Evolutionary conservation across 2,888 invertebrate genomes (phyloP).

Genomic region (Carabus problematicus): DNA sequence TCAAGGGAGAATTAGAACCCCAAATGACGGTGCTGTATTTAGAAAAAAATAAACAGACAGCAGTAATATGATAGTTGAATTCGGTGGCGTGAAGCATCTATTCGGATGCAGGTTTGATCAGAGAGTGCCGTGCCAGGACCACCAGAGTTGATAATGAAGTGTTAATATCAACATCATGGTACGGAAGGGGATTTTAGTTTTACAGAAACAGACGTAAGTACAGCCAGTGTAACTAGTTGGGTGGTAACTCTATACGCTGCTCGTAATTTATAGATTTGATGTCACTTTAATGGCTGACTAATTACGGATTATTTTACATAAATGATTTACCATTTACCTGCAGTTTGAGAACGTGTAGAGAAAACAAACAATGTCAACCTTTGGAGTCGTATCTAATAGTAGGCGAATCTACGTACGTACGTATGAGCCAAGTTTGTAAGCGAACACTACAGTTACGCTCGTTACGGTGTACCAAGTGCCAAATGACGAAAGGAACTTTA

Average conservation of each 20-base stretch:
- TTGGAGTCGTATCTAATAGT: slow-evolving; percentile 1
- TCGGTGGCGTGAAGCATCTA: slow-evolving; percentile 5
- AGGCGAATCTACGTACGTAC: background rate
- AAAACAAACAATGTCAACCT: background rate
- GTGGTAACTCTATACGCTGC: slow-evolving; percentile 27
- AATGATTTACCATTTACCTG: slow-evolving; percentile 22
- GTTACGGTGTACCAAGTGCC: slow-evolving; percentile 24
- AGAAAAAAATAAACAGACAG: slow-evolving; percentile 17
- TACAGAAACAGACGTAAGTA: slow-evolving; percentile 22
- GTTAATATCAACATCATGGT: slow-evolving; percentile 39
- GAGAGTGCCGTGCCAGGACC: slow-evolving; percentile 27
- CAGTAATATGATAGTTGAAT: slow-evolving; percentile 32
- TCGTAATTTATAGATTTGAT: slow-evolving; percentile 33
- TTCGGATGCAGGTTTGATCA: slow-evolving; percentile 13
- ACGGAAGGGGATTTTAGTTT: slow-evolving; percentile 30
- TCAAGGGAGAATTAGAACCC: slow-evolving; percentile 3
- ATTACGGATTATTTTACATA: slow-evolving; percentile 36
- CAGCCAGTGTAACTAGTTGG: slow-evolving; percentile 3
- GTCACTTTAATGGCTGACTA: slow-evolving; percentile 38
- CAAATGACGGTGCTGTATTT: slow-evolving; percentile 26
- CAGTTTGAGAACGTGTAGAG: background rate
- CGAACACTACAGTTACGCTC: slow-evolving; percentile 13
- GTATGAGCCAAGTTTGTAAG: slow-evolving; percentile 23
- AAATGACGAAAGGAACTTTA: slow-evolving; percentile 28
- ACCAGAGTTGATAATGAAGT: slow-evolving; percentile 40